phyloP scores from a whole-genome alignment of 2,797 vertebrate genomes.

The Chelmon rostratus region DNA sequence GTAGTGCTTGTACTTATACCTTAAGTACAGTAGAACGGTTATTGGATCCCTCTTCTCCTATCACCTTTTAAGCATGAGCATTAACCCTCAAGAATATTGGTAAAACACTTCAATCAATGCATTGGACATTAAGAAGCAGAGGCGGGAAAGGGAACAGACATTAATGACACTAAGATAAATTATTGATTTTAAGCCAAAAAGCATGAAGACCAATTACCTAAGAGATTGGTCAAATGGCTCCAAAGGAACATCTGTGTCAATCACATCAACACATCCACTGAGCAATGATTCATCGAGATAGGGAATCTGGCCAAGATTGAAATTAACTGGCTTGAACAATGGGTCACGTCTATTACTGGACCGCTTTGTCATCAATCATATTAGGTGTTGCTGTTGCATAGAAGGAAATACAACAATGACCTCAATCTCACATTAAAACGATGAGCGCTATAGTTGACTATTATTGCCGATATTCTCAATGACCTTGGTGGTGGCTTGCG shows the following conservation, averaged over 20 bases:
- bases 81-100: constrained; percentile 65
- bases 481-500: constrained; percentile 71
- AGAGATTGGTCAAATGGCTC: constrained; percentile 65
- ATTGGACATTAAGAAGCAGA: constrained; percentile 29
- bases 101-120: constrained; percentile 61
- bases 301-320: constrained; percentile 69
- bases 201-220: constrained; percentile 42
- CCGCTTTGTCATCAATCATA: constrained; percentile 63
- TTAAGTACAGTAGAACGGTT: constrained; percentile 22
- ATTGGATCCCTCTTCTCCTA: constrained; percentile 42
- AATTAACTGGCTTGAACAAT: constrained; percentile 73
- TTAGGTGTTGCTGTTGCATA: constrained; percentile 45
- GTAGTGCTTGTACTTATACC: constrained; percentile 14
- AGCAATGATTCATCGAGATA: constrained; percentile 66
- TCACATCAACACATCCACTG: constrained; percentile 62
- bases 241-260: constrained; percentile 66
- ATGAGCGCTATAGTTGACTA: constrained; percentile 53
- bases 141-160: constrained; percentile 27
- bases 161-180: constrained; percentile 58
- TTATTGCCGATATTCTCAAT: constrained; percentile 59
- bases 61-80: constrained; percentile 27
- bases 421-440: constrained; percentile 63
- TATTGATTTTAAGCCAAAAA: constrained; percentile 67
- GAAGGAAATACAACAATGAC: constrained; percentile 62
- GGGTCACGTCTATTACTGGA: constrained; percentile 67